Base-by-base conservation (phyloP, 1,140 invertebrate genomes). In the Rhagoletis zephyria region DNA sequence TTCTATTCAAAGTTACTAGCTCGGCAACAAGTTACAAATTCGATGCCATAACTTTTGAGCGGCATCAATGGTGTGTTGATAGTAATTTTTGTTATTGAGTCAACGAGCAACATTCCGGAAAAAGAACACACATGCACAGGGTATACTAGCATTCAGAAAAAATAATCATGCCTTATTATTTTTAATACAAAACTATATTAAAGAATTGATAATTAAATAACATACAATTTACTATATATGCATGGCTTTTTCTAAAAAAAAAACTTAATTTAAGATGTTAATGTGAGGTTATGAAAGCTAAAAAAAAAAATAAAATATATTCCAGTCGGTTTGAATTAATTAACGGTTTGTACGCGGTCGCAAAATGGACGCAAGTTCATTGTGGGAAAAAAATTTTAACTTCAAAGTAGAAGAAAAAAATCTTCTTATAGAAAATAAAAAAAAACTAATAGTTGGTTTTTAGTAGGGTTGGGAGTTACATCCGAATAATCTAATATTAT, bases 221-320 rank as follows among this genome's bases (percentile, higher is more conserved):
- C 9, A 3, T 81, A n/a, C 9, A 3, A 56, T 30, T 67, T 81
- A 16, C 5, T 81, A 14, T 30, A 56, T 4, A 4, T n/a, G n/a
- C 61, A 81, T 56, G 12, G 19, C 7, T 19, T 4, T 56, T 51
- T 77, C 45, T 81, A 81, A 42, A 56, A 51, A 81, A 77, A 19
- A 81, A 81, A 56, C 1, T 3, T 56, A 56, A 81, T 42, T 19
- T 19, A 81, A 81, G 3, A 81, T 30, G 45, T 81, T 81, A 56
- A 81, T 81, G 14, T 40, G 74, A 7, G 74, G 48, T 81, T 81
- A 81, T 81, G 74, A 56, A n/a, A 30, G 9, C n/a, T 56, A 56
- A 81, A 81, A 74, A 74, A 30, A 19, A 30, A 56, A 56, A 19
- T 48, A 81, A 81, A 30, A 30, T 30, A 59, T 81, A 81, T 45